Evolutionary conservation across 2,888 invertebrate genomes (phyloP).

Genomic region (Drosophila pullipes): DNA sequence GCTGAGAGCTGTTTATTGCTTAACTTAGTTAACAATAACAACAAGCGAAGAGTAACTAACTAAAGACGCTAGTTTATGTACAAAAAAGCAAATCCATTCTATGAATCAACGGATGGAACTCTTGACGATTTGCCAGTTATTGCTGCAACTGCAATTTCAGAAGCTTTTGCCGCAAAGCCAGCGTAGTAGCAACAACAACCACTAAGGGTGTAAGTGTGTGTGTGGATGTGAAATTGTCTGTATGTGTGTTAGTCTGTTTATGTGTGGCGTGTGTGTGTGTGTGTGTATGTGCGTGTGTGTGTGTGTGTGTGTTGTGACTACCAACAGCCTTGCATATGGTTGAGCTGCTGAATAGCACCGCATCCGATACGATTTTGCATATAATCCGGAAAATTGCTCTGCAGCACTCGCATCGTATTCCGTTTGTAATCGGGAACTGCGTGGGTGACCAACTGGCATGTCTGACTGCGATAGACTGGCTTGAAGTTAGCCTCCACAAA

Average conservation of each 20-base stretch:
- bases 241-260: conserved; percentile 9
- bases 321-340: conserved; percentile 84
- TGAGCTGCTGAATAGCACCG: conserved; percentile 87
- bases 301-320: conserved; percentile 43
- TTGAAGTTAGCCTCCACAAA: conserved; percentile 86
- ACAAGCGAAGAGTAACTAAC: conserved; percentile 41
- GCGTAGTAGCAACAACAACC: conserved; percentile 43
- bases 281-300: conserved; percentile 6
- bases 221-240: conserved; percentile 24
- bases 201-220: not conserved
- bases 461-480: conserved; percentile 86
- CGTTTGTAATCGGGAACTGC: conserved; percentile 87
- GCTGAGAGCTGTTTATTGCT: conserved; percentile 60
- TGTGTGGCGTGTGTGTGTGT: not conserved
- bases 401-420: conserved; percentile 87
- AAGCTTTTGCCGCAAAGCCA: conserved; percentile 55
- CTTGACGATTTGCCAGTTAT: conserved; percentile 30
- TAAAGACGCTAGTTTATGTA: conserved; percentile 59
- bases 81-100: conserved; percentile 48
- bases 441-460: conserved; percentile 87
- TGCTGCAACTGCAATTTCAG: conserved; percentile 56
- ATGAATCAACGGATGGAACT: conserved; percentile 1
- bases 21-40: conserved; percentile 60
- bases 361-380: conserved; percentile 88
- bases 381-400: conserved; percentile 89